These are phyloP conservation scores for Rotaria magnacalcarata DNA, from an alignment of 2,888 invertebrate genomes.

Conservation along the genomic window DNA sequence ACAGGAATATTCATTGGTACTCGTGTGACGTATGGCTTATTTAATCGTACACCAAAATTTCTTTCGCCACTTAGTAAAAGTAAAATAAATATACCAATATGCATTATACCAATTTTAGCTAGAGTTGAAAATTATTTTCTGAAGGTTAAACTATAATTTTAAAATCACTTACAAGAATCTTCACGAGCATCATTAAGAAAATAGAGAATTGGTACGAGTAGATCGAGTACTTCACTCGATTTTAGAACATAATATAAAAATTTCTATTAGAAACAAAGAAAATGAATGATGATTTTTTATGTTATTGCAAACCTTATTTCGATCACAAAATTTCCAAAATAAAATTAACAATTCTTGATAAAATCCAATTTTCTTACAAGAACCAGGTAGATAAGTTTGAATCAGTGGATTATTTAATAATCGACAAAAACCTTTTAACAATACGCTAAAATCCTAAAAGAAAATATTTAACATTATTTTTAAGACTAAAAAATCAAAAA, in stretches of 20 bases:
- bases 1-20: conserved; percentile 99
- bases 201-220: conserved; percentile 91
- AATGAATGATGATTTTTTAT: no score
- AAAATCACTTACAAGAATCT: conserved; percentile 80
- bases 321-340: conserved; percentile 99
- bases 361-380: conserved; percentile 87
- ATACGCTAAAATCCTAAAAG: conserved; percentile 76
- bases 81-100: conserved; percentile 98
- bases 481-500: no score
- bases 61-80: conserved; percentile 90
- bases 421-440: conserved; percentile 84
- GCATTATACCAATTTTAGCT: conserved; percentile 96
- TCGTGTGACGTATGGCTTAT: conserved; percentile 90
- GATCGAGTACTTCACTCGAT: conserved; percentile 92
- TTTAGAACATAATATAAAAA: conserved; percentile 97
- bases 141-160: not conserved
- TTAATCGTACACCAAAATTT: conserved; percentile 97
- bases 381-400: conserved; percentile 87
- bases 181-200: conserved; percentile 95
- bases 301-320: conserved; percentile 74
- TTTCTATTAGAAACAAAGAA: conserved; percentile 66
- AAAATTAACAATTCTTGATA: conserved; percentile 93
- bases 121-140: conserved; percentile 50
- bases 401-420: conserved; percentile 90
- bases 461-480: no score